A percentile compares a stretch with the other conserved stretches of the same genome.
Conservation (phyloP, 1,140 invertebrate genomes). For the Trypoxylus dichotomus region DNA sequence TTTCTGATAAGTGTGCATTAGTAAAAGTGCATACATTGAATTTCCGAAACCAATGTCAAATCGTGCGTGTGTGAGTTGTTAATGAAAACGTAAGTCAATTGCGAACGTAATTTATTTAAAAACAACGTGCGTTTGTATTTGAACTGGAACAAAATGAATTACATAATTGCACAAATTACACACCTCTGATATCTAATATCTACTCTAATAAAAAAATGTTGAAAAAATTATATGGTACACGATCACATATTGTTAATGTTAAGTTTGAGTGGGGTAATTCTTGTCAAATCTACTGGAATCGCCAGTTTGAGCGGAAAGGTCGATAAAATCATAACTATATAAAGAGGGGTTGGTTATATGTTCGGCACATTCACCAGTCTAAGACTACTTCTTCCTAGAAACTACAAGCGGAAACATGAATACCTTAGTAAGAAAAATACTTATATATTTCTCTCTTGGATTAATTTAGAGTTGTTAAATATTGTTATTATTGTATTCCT, state of each 20-base stretch:
- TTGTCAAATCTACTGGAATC: not conserved
- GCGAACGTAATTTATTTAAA: not conserved
- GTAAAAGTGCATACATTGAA: conserved; percentile 2
- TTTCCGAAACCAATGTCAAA: conserved; percentile 20
- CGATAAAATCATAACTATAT: not conserved
- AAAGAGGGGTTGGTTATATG: not conserved
- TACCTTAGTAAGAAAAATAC: not conserved
- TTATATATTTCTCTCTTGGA: not conserved
- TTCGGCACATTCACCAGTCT: not conserved
- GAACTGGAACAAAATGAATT: not conserved
- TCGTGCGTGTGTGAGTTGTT: not conserved
- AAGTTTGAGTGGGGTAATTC: not conserved
- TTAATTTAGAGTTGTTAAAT: not conserved
- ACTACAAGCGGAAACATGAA: not conserved
- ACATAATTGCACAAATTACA: conserved; percentile 3
- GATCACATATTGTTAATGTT: not conserved
- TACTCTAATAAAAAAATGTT: not conserved
- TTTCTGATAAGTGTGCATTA: not conserved
- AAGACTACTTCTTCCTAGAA: not conserved
- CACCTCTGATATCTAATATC: not conserved
- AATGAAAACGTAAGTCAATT: not conserved
- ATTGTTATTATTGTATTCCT: not conserved
- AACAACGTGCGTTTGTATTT: not conserved
- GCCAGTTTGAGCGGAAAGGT: not conserved
- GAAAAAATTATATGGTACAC: not conserved